phyloP scores from a whole-genome alignment of 2,113 vertebrate species.

The Colius striatus region DNA sequence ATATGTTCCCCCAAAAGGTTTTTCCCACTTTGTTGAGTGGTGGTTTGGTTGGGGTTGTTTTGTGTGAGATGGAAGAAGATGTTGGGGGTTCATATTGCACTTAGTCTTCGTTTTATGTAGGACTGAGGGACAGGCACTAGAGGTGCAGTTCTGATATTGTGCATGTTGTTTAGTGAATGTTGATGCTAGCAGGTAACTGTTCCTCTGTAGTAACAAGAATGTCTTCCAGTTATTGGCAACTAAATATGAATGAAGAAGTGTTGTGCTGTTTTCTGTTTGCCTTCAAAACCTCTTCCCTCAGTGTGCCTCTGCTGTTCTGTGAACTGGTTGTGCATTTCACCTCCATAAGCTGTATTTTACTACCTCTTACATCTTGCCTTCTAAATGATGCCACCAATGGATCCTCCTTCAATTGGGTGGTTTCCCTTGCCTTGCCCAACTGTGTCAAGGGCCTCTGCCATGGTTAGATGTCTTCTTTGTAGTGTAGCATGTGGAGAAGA shows the following conservation, averaged over 20 bases:
- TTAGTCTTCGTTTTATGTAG: accelerated
- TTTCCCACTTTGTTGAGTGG: neutral
- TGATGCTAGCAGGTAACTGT: neutral
- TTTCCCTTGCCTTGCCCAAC: neutral
- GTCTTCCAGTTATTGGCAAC: neutral
- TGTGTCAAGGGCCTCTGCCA: neutral
- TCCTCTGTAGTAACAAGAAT: neutral
- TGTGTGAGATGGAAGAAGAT: neutral
- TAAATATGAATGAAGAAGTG: neutral
- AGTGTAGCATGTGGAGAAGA: accelerated
- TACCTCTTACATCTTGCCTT: neutral
- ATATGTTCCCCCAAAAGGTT: neutral
- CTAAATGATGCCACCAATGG: neutral
- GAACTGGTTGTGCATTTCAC: neutral
- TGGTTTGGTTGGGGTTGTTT: neutral
- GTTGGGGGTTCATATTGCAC: accelerated
- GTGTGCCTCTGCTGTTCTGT: neutral
- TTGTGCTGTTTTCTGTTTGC: neutral
- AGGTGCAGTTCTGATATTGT: accelerated
- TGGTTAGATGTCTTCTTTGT: neutral
- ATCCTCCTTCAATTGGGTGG: neutral
- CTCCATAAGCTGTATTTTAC: accelerated
- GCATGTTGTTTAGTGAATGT: neutral
- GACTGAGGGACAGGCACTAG: neutral
- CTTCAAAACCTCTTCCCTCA: neutral